Evolutionary conservation across 2,113 vertebrate genomes (phyloP), one percentile per base, ranked within the genome.

Genomic region (Nothobranchius furzeri): DNA sequence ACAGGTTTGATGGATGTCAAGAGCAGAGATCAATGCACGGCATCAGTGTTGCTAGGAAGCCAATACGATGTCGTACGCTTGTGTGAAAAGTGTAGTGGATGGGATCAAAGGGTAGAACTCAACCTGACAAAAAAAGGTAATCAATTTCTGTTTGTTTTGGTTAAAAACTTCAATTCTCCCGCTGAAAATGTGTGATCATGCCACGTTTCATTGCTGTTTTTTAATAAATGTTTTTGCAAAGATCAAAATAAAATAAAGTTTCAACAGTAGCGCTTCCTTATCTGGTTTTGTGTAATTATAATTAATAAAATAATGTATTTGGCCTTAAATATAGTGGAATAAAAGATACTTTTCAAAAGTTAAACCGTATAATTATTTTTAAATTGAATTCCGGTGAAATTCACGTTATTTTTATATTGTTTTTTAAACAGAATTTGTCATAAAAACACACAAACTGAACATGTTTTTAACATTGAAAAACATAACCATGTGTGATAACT

Each of bases 1-100:
- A 60, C 11, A 51, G 67, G 53, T 63, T 79, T 73, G 49, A 62
- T 67, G 20, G 52, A 15, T 60, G 42, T 56, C n/a, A 25, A 5
- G 15, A 42, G 47, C 42, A 20, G n/a, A 12, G 17, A 60, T 63
- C 15, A 47, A 1, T 20, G 12, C 47, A 17, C 20, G 15, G 40
- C 55, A 56, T 36, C 37, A 61, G 53, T 4, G 2, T 40, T n/a
- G 15, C 12, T 8, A 12, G 54, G 40, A 11, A 57, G 51, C 11
- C 45, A 14, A 47, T 43, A 14, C 30, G 36, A 17, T 47, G 9
- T 55, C 7, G 40, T 45, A 6, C 20, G 36, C 4, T 10, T 20
- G 36, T 42, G 15, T 17, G 37, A 58, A 11, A 6, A 10, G 8
- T 37, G 15, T 9, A 40, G 9, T 17, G 20, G n/a, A 17, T 42